phyloP scores from a whole-genome alignment of 2,113 vertebrate genomes.

The Salvelinus sp. region DNA sequence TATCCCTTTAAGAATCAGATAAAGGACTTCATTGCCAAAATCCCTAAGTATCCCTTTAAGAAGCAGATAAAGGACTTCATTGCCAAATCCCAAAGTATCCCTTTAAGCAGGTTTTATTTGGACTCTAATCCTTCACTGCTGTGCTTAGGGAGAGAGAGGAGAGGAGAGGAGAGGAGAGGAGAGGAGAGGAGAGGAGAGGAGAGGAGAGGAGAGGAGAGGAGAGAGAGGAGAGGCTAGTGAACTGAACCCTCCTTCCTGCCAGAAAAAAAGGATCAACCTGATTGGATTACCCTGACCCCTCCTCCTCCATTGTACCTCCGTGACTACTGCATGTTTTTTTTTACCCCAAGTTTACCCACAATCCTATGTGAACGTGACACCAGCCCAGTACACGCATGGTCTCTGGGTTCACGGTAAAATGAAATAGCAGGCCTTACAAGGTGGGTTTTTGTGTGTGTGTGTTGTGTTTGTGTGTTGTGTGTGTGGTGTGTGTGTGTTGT shows the following conservation, averaged over 20 bases:
- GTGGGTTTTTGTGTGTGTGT: slow-evolving; percentile 57
- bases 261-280: slow-evolving; percentile 74
- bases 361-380: slow-evolving; percentile 32
- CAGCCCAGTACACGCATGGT: slow-evolving; percentile 50
- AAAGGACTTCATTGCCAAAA: too few species aligned
- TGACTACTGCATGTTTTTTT: slow-evolving; percentile 41
- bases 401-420: slow-evolving; percentile 37
- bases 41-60: too few species aligned
- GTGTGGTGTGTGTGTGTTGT: too few species aligned
- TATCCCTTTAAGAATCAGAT: too few species aligned
- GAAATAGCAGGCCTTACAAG: slow-evolving; percentile 57
- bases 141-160: slow-evolving; percentile 45
- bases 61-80: too few species aligned
- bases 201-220: slow-evolving; percentile 55
- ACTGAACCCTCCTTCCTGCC: slow-evolving; percentile 51
- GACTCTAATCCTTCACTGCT: slow-evolving; percentile 83
- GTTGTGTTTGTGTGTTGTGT: too few species aligned
- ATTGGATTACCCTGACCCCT: slow-evolving; percentile 65
- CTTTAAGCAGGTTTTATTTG: slow-evolving; percentile 82
- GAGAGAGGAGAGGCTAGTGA: slow-evolving; percentile 67
- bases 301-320: slow-evolving; percentile 49
- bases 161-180: slow-evolving; percentile 63
- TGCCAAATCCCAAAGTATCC: too few species aligned
- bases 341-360: slow-evolving; percentile 54
- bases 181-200: slow-evolving; percentile 56